Base-by-base conservation (phyloP, 2,113 vertebrate species). In the Pseudonaja textilis region DNA sequence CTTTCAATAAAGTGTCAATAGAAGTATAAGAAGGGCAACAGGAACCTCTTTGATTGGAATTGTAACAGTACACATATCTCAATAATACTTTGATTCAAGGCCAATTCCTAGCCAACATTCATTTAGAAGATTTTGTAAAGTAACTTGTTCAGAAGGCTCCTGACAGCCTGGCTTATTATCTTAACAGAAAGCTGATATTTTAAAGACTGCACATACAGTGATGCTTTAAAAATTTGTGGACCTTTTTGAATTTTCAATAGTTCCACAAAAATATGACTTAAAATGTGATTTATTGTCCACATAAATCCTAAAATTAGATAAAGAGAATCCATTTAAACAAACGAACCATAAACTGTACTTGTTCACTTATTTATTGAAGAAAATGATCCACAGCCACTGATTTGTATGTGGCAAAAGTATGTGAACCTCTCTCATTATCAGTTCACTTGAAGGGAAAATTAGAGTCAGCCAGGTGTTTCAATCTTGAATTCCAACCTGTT, bases 11-110 rank as follows among this genome's bases (percentile, higher is more conserved):
- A 93, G 12, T 93, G 89, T 90, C 93, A 94, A 88, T 92, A 90
- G 92, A 42, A 94, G 14, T 74, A 95, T 45, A 95, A 86, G 47
- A 90, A 96, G 95, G 18, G n/a, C 94, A 96, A 92, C 87, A 95
- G 57, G 93, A 57, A 93, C 64, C 90, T 87, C 50, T 94, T 95
- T 93, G 88, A 74, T 88, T 55, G 50, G 92, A 95, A 52, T 91
- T 92, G 92, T 55, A 94, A 93, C 91, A 26, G 74, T 4, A 92
- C 0, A 56, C 12, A 95, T 64, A 57, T 45, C 22, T 88, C 91
- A 57, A 11, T 93, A 96, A 94, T 55, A 87, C 88, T n/a, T 89
- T 57, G 89, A 45, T 92, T 88, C 54, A 16, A 26, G 85, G 50
- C 90, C 88, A 91, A 88, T 91, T 89, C 93, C 50, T 88, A 90